These are phyloP conservation scores for Drosophila melanogaster DNA, from an alignment of 1,140 invertebrate genomes.

Conservation along the genomic window DNA sequence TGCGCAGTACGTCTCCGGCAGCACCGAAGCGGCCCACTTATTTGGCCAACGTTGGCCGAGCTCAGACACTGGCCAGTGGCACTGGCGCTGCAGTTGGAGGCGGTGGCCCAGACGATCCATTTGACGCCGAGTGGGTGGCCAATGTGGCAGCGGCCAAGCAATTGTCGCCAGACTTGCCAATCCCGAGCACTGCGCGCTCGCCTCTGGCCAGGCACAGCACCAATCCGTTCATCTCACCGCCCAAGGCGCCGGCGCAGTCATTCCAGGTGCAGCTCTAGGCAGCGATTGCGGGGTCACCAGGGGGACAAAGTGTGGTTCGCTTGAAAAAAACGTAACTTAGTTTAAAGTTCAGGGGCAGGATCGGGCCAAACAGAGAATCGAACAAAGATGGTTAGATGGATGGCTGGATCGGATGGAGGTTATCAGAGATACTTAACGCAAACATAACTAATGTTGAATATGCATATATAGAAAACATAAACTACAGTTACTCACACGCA, in stretches of 20 bases:
- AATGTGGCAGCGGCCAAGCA: conserved; percentile 77
- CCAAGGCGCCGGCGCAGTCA: conserved; percentile 86
- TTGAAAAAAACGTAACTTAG: conserved; percentile 78
- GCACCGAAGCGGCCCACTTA: conserved; percentile 86
- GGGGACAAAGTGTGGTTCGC: conserved; percentile 76
- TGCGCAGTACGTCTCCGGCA: conserved; percentile 86
- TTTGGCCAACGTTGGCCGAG: conserved; percentile 86
- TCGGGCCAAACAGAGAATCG: conserved; percentile 14
- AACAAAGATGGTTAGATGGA: conserved; percentile 19
- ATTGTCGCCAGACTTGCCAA: conserved; percentile 73
- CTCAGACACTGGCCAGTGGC: conserved; percentile 86
- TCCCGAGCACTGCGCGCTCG: conserved; percentile 40
- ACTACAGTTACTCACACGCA: conserved; percentile 57
- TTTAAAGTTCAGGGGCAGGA: conserved; percentile 47
- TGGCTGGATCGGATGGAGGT: conserved; percentile 47
- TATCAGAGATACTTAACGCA: conserved; percentile 70
- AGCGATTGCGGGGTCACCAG: conserved; percentile 9
- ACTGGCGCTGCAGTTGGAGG: conserved; percentile 34
- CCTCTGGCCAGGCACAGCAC: conserved; percentile 82
- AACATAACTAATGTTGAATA: conserved; percentile 74
- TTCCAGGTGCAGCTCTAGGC: conserved; percentile 88
- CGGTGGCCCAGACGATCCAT: conserved; percentile 88
- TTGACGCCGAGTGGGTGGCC: conserved; percentile 94
- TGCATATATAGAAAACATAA: conserved; percentile 45
- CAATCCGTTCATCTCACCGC: conserved; percentile 86